Conservation (phyloP, 1,140 invertebrate genomes). For the Solen grandis region DNA sequence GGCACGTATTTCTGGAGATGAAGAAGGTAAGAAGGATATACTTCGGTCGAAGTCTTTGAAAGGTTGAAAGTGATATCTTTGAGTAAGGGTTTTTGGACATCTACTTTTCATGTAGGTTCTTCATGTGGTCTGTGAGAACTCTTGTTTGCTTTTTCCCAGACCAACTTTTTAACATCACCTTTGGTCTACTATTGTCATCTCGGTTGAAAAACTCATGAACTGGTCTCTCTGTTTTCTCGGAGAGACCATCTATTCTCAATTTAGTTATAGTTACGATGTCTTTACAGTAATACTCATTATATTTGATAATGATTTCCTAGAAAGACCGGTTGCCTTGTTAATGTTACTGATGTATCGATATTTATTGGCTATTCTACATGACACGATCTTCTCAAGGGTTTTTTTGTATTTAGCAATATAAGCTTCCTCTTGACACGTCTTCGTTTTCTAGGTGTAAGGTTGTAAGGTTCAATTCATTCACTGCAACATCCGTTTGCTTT, state of each 20-base stretch:
- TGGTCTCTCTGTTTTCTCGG: neutral
- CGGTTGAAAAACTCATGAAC: neutral
- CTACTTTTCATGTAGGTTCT: slow-evolving; percentile 21
- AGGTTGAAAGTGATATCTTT: slow-evolving; percentile 22
- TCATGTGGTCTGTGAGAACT: slow-evolving; percentile 37
- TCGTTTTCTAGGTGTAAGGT: neutral
- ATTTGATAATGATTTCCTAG: neutral
- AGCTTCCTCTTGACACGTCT: neutral
- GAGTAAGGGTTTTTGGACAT: neutral
- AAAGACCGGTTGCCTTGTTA: neutral
- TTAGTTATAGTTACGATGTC: neutral
- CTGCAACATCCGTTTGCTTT: neutral
- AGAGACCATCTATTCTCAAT: neutral
- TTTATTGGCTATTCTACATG: neutral
- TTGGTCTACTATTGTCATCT: slow-evolving; percentile 5
- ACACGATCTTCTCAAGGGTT: neutral
- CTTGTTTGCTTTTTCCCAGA: slow-evolving; percentile 1
- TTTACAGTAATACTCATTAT: neutral
- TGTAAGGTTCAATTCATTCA: neutral
- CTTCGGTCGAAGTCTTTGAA: slow-evolving; percentile 20
- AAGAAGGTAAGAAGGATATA: slow-evolving; percentile 33
- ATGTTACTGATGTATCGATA: neutral
- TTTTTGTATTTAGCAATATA: neutral
- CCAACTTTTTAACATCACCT: neutral
- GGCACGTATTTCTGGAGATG: slow-evolving; percentile 43